These are phyloP conservation scores for Blomia tropicalis DNA, from an alignment of 2,888 invertebrate genomes.

Conservation along the genomic window DNA sequence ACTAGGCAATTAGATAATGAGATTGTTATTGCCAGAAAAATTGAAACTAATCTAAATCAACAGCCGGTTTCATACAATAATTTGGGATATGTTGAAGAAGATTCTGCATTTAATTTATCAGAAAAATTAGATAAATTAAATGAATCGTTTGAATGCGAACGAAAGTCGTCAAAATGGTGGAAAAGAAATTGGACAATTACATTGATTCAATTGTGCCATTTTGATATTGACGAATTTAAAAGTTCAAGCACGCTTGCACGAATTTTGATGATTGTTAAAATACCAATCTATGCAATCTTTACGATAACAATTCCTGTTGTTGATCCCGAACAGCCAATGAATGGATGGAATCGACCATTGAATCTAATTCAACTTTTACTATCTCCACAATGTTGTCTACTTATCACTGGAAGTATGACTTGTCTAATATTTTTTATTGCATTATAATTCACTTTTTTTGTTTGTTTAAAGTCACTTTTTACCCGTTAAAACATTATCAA, in stretches of 20 bases:
- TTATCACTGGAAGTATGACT: slow-evolving; percentile 34
- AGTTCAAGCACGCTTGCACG: not conserved
- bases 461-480: no score
- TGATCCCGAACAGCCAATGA: slow-evolving; percentile 38
- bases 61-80: not conserved
- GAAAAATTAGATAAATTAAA: no score
- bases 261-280: slow-evolving; percentile 3
- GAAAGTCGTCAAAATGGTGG: no score
- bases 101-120: no score
- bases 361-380: slow-evolving; percentile 42
- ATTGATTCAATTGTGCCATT: not conserved
- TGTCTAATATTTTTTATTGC: not conserved
- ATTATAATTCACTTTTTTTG: not conserved
- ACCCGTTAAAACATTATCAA: no score
- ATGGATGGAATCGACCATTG: slow-evolving; percentile 46
- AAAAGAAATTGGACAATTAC: not conserved
- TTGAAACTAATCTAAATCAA: no score
- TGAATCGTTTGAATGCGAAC: no score
- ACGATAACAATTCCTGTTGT: slow-evolving; percentile 45
- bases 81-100: no score
- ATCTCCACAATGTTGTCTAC: slow-evolving; percentile 36
- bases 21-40: no score
- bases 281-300: slow-evolving; percentile 35
- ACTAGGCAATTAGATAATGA: no score
- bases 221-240: not conserved